Base-by-base conservation (phyloP, 2,888 invertebrate genomes). In the Drosophila longiperda region DNA sequence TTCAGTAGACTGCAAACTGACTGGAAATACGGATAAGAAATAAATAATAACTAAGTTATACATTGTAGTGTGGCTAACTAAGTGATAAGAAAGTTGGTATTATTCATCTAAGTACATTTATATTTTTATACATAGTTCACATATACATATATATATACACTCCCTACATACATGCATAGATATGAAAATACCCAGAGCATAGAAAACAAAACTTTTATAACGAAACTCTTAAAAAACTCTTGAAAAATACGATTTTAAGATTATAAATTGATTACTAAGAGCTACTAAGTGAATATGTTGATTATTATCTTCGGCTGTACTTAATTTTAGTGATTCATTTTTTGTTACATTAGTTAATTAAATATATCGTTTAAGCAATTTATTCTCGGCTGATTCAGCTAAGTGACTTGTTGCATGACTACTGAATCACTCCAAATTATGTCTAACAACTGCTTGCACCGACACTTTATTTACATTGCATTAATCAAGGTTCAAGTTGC, bases 1-100 rank as follows among this genome's bases (percentile, higher is more conserved):
- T 32, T 63, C 32, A 36, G 49, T 58, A 26, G 42, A 23, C 60
- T 36, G 17, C 20, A 64, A 53, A 23, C 49, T 42, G 40, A 6
- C 26, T 34, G 33, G 17, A 52, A 50, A 26, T 42, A 55, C 29
- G 45, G 67, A 53, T 58, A 48, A 33, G 20, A 20, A 6, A 40
- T 29, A 48, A 32, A 34, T 33, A 66, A 55, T 49, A 42, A 20
- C 33, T 11, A 42, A 52, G 15, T 34, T 62, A 53, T 59, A 73
- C 59, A 60, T 58, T 71, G 64, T 73, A 57, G 52, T 34, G 38
- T 11, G 40, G 55, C 53, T 55, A 55, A 64, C 60, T 61, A 29
- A 59, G 57, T 29, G 75, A 71, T 75, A 75, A 71, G 66, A 23
- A 23, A 0, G 3, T 1, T 42, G 49, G 12, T 34, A 50, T 42